These are phyloP conservation scores for Gasteruption jaculator DNA, from an alignment of 2,888 invertebrate species.

Conservation along the genomic window DNA sequence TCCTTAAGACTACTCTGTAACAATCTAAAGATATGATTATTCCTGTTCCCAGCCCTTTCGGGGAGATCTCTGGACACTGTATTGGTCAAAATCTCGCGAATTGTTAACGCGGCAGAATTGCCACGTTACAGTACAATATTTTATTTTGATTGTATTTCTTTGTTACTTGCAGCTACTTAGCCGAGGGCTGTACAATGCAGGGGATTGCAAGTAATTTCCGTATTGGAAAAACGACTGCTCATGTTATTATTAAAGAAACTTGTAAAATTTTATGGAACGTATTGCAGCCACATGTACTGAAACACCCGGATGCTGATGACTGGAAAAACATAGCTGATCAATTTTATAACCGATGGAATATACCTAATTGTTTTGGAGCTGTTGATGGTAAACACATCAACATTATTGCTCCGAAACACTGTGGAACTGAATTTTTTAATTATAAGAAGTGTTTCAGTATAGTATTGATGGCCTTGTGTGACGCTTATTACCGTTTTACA, in stretches of 20 bases:
- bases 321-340: slow-evolving; percentile 8
- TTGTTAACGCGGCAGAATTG: too few species aligned
- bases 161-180: too few species aligned
- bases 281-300: not conserved
- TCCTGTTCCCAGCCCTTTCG: too few species aligned
- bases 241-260: slow-evolving; percentile 7
- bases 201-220: not conserved
- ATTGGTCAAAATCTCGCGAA: too few species aligned
- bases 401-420: slow-evolving; percentile 7
- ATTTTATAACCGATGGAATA: slow-evolving; percentile 2
- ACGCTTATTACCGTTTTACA: slow-evolving; percentile 1
- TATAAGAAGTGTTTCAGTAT: slow-evolving; percentile 7
- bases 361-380: slow-evolving; percentile 3
- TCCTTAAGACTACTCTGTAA: too few species aligned
- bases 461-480: not conserved
- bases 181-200: not conserved
- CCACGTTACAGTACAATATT: too few species aligned
- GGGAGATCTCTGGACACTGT: too few species aligned
- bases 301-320: slow-evolving; percentile 2
- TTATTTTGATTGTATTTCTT: too few species aligned
- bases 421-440: not conserved
- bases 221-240: not conserved
- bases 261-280: not conserved
- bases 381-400: slow-evolving; percentile 4
- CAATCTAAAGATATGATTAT: too few species aligned